Conservation (phyloP, 2,113 vertebrate genomes). For the Phyllopteryx taeniolatus region DNA sequence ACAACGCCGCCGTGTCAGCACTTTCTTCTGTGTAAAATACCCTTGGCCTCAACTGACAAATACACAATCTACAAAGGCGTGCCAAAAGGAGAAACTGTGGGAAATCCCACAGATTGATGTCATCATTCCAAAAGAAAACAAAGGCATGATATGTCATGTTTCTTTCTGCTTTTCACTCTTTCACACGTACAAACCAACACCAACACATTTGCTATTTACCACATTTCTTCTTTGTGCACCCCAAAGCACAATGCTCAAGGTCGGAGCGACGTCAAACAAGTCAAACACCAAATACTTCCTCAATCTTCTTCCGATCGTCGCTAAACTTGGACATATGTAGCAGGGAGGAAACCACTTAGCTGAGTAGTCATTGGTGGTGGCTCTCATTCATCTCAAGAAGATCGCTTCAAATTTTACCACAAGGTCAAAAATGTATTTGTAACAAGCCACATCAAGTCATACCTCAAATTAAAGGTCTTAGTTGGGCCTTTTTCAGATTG, state of each 20-base stretch:
- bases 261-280: too few relatives aligned
- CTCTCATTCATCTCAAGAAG: background rate
- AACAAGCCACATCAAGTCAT: too few relatives aligned
- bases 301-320: background rate
- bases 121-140: background rate
- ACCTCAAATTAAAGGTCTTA: too few relatives aligned
- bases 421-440: too few relatives aligned
- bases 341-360: too few relatives aligned
- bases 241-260: too few relatives aligned
- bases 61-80: slow-evolving; percentile 50
- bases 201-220: too few relatives aligned
- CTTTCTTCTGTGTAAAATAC: slow-evolving; percentile 58
- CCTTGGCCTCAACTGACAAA: slow-evolving; percentile 38
- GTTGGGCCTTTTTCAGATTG: too few relatives aligned
- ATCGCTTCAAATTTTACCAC: background rate
- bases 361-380: too few relatives aligned
- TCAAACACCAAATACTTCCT: background rate
- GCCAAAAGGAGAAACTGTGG: slow-evolving; percentile 46
- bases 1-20: slow-evolving; percentile 50
- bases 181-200: background rate
- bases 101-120: slow-evolving; percentile 51
- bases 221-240: too few relatives aligned
- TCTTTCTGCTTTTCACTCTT: background rate
- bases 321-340: too few relatives aligned
- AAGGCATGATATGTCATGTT: background rate